Evolutionary conservation across 2,113 vertebrate species (phyloP).

Genomic region (Takifugu flavidus): DNA sequence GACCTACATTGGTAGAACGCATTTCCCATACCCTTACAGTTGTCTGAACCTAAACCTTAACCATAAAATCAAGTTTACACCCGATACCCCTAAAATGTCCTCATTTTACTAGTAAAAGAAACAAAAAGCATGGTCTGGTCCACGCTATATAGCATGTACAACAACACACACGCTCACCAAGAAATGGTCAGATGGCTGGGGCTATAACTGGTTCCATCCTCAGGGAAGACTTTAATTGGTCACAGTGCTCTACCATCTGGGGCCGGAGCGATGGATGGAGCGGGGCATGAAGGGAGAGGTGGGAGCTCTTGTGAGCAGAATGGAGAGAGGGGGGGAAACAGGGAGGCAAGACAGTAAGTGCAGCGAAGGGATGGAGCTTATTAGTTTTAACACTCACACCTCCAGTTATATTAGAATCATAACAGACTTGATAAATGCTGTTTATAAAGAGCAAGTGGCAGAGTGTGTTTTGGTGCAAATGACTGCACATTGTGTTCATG

Average conservation of each 20-base stretch:
- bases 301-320: slow-evolving; percentile 43
- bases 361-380: slow-evolving; percentile 37
- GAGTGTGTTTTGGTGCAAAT: slow-evolving; percentile 3
- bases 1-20: no score
- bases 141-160: neutral
- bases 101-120: no score
- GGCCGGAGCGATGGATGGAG: slow-evolving; percentile 48
- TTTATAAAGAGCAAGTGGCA: slow-evolving; percentile 35
- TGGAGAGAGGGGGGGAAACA: neutral
- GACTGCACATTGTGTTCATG: neutral
- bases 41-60: no score
- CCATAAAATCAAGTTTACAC: no score
- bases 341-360: slow-evolving; percentile 8
- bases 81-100: no score
- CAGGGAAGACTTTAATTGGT: slow-evolving; percentile 74
- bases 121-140: no score
- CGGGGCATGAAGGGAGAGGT: slow-evolving; percentile 44
- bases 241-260: slow-evolving; percentile 74
- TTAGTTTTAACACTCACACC: slow-evolving; percentile 53
- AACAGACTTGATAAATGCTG: slow-evolving; percentile 50
- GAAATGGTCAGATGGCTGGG: slow-evolving; percentile 65
- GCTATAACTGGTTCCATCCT: slow-evolving; percentile 67
- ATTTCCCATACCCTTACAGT: no score
- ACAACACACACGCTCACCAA: slow-evolving; percentile 12
- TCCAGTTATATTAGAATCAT: slow-evolving; percentile 39